Percentiles rank a stretch among this genome's conserved stretches.
These are phyloP conservation scores for Hemiscyllium ocellatum DNA, from an alignment of 2,113 vertebrate species.

Conservation along the genomic window DNA sequence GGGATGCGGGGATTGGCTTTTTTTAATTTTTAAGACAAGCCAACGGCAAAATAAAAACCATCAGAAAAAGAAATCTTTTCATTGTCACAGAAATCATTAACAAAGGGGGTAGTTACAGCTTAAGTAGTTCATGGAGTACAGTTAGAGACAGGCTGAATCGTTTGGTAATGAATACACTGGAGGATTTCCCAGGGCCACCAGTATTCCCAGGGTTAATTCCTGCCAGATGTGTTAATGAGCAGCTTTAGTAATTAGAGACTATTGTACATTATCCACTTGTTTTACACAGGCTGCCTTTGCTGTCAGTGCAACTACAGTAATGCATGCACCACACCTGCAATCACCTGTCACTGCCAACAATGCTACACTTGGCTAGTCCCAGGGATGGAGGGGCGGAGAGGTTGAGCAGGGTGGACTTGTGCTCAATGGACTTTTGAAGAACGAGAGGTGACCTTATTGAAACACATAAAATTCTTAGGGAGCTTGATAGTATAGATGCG, in stretches of 20 bases:
- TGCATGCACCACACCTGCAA: too few species aligned
- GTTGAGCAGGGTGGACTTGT: too few species aligned
- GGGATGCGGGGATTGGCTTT: neutral
- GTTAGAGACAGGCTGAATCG: neutral
- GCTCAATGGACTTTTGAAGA: too few species aligned
- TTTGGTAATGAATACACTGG: neutral
- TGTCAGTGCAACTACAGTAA: too few species aligned
- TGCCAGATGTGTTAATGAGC: slow-evolving; percentile 5
- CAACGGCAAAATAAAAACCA: neutral
- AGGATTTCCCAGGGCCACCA: neutral
- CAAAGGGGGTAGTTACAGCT: neutral
- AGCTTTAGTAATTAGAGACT: neutral
- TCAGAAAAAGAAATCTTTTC: neutral
- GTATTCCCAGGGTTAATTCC: neutral
- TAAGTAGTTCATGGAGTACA: neutral
- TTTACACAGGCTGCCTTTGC: too few species aligned
- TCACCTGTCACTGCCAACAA: too few species aligned
- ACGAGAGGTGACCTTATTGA: too few species aligned
- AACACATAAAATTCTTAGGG: too few species aligned
- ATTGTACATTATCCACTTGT: neutral
- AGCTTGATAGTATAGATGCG: too few species aligned
- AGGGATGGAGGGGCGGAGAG: too few species aligned
- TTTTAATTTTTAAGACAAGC: neutral
- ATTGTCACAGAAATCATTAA: neutral
- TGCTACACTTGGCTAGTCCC: too few species aligned